A percentile compares a stretch with the other conserved stretches of the same genome.
Conservation (phyloP, 1,140 invertebrate species). For the Leptestheria dahalacensis region DNA sequence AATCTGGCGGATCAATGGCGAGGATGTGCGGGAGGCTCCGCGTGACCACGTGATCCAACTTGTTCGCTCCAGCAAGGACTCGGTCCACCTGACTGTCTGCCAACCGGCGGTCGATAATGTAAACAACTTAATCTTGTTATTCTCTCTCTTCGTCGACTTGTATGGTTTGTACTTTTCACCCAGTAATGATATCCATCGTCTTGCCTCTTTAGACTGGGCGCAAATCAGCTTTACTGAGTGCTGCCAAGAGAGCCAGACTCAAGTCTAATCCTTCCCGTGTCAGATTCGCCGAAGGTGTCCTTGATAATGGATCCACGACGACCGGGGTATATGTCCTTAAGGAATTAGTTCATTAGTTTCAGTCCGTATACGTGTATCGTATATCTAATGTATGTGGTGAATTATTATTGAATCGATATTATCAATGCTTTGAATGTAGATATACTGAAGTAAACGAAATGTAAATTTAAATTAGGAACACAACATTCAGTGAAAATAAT, state of each 20-base stretch:
- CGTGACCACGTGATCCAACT: conserved; percentile 77
- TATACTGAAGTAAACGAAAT: too few relatives aligned
- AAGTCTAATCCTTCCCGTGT: conserved; percentile 67
- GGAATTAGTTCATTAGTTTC: too few relatives aligned
- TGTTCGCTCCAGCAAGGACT: conserved; percentile 59
- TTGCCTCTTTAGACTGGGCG: conserved; percentile 37
- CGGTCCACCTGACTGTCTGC: conserved; percentile 60
- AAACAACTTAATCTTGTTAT: not conserved
- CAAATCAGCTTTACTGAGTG: conserved; percentile 69
- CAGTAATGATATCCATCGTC: too few relatives aligned
- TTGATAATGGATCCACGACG: conserved; percentile 55
- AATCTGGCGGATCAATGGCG: conserved; percentile 73
- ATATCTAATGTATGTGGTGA: too few relatives aligned
- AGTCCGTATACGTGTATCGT: too few relatives aligned
- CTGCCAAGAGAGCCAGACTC: conserved; percentile 67
- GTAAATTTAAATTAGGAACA: too few relatives aligned
- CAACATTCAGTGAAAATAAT: too few relatives aligned
- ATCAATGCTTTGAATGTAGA: too few relatives aligned
- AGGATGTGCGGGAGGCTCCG: conserved; percentile 68
- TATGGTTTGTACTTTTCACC: not conserved
- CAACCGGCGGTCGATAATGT: conserved; percentile 58
- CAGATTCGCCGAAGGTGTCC: conserved; percentile 72
- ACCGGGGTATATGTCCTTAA: conserved; percentile 27
- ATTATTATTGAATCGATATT: too few relatives aligned
- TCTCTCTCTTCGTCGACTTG: not conserved